phyloP scores from a whole-genome alignment of 2,797 vertebrate species.

The Malurus splendens region DNA sequence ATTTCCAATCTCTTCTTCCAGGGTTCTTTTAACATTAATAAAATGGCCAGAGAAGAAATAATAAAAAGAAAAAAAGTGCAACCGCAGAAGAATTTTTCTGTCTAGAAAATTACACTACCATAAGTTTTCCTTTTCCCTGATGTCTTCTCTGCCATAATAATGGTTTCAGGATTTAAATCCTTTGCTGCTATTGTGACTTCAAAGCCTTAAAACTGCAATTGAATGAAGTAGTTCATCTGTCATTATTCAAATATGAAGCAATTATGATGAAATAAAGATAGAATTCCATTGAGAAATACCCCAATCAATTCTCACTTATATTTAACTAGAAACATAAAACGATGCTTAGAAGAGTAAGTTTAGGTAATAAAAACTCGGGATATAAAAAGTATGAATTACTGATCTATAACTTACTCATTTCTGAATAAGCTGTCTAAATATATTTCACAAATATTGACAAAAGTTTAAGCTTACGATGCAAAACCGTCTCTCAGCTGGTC shows the following conservation, averaged over 20 bases:
- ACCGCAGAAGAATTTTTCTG: conserved; percentile 16
- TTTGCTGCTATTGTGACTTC: conserved; percentile 73
- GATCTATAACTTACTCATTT: conserved; percentile 59
- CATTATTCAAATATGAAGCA: conserved; percentile 80
- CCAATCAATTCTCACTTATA: conserved; percentile 76
- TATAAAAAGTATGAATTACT: conserved; percentile 67
- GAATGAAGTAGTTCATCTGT: conserved; percentile 75
- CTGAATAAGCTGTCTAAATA: conserved; percentile 55
- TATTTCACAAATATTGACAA: conserved; percentile 57
- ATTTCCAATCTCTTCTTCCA: conserved; percentile 13
- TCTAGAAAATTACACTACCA: conserved; percentile 53
- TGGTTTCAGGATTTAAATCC: conserved; percentile 74
- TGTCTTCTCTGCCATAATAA: conserved; percentile 68
- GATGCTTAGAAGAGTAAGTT: conserved; percentile 68
- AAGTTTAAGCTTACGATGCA: conserved; percentile 12
- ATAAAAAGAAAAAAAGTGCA: background rate
- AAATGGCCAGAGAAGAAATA: background rate
- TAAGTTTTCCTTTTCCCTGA: conserved; percentile 70
- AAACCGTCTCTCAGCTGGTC: background rate
- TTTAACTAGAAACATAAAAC: conserved; percentile 74
- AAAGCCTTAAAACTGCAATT: conserved; percentile 71
- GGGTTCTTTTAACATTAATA: background rate
- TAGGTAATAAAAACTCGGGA: conserved; percentile 67
- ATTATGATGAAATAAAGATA: conserved; percentile 81
- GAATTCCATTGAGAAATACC: conserved; percentile 74